These are phyloP conservation scores for Neodiprion fabricii DNA, from an alignment of 1,140 invertebrate genomes.

Conservation along the genomic window DNA sequence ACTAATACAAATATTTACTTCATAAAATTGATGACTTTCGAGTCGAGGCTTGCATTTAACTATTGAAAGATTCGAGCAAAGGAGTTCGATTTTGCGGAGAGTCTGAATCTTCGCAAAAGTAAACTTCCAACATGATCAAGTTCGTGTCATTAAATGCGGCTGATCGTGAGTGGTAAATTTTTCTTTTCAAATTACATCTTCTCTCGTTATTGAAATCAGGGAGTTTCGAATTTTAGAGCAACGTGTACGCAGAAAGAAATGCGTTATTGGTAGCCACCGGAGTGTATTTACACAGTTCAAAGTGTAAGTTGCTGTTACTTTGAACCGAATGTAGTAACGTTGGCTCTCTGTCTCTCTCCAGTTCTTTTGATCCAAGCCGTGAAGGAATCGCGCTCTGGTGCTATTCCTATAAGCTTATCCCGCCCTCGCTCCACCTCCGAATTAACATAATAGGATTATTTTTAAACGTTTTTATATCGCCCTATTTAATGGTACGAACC, in stretches of 20 bases:
- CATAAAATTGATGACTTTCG: no score
- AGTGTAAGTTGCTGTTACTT: neutral
- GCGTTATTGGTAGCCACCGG: neutral
- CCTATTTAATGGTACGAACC: slow-evolving; percentile 3
- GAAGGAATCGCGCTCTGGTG: neutral
- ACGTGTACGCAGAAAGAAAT: neutral
- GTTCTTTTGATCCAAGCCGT: neutral
- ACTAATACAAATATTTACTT: no score
- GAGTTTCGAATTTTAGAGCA: no score
- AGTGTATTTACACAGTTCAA: neutral
- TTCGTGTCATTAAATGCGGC: no score
- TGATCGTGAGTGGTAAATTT: no score
- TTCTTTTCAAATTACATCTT: no score
- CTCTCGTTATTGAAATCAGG: no score
- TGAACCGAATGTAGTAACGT: neutral
- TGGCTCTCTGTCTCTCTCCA: neutral
- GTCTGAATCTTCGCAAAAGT: no score
- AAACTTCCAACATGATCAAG: no score
- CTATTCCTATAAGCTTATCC: neutral
- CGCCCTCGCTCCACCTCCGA: neutral
- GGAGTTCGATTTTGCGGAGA: no score
- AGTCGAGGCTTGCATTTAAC: no score
- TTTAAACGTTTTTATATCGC: slow-evolving; percentile 10
- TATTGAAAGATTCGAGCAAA: no score
- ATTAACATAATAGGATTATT: slow-evolving; percentile 15